Percentiles rank a stretch among this genome's conserved stretches.
Evolutionary conservation across 37 sponge, comb jelly and placozoan species (phyloP).

Genomic region (Eunapius fragilis): DNA sequence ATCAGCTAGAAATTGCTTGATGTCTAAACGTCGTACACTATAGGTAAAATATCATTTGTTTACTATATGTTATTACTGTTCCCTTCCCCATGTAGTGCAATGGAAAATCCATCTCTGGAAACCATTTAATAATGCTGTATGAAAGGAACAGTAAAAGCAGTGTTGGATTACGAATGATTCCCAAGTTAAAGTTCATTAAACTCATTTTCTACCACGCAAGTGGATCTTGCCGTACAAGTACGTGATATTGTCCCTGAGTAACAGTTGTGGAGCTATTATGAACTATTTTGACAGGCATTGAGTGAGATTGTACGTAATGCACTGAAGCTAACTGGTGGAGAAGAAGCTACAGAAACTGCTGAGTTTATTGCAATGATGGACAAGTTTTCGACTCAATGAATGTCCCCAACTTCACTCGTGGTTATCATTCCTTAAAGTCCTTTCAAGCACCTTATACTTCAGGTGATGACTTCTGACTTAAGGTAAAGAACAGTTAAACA

Average conservation of each 20-base stretch:
- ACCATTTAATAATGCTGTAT: background rate
- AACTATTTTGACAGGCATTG: constrained; percentile 1
- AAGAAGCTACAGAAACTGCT: constrained; percentile 32
- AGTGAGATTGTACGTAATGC: constrained; percentile 47
- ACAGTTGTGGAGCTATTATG: background rate
- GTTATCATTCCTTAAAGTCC: background rate
- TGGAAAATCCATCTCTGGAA: background rate
- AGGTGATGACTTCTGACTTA: constrained; percentile 7
- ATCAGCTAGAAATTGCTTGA: constrained; percentile 30
- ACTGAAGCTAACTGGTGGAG: constrained; percentile 14
- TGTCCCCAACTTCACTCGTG: constrained; percentile 21
- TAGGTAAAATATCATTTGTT: constrained; percentile 18
- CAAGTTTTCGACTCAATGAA: constrained; percentile 38
- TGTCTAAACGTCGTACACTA: constrained; percentile 11
- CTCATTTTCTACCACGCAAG: constrained; percentile 40
- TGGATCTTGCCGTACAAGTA: constrained; percentile 23
- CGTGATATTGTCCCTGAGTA: background rate
- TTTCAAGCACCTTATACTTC: constrained; percentile 7
- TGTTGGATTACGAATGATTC: background rate
- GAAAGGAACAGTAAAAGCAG: background rate
- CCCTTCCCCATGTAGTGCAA: background rate
- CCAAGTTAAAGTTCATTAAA: background rate
- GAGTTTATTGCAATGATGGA: constrained; percentile 31
- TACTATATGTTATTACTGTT: background rate
- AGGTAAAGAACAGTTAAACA: background rate